These are phyloP conservation scores for Hetaerina americana DNA, from an alignment of 1,140 invertebrate genomes.

Conservation along the genomic window DNA sequence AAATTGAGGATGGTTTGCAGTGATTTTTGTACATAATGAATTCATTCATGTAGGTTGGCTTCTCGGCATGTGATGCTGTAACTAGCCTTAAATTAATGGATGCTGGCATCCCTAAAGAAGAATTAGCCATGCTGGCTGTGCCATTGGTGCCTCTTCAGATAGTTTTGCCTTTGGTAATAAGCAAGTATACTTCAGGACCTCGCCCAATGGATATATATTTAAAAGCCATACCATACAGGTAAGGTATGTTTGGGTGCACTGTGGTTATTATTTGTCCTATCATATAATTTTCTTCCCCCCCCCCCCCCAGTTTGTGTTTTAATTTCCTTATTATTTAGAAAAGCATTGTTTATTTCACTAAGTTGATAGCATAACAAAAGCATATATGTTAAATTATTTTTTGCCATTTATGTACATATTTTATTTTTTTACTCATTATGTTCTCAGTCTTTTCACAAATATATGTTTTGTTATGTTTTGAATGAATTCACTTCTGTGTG, in stretches of 20 bases:
- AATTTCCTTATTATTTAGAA: no score
- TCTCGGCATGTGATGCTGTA: conserved; percentile 90
- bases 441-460: no score
- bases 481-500: no score
- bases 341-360: no score
- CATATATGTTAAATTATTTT: no score
- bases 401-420: no score
- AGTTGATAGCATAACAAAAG: no score
- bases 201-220: conserved; percentile 80
- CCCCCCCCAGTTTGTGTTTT: no score
- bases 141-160: conserved; percentile 92
- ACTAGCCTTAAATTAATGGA: conserved; percentile 91
- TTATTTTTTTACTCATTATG: no score
- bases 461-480: no score
- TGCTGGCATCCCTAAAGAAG: conserved; percentile 88
- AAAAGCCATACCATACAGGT: conserved; percentile 77
- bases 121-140: conserved; percentile 79
- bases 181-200: conserved; percentile 77
- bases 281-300: no score
- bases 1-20: conserved; percentile 5
- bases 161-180: conserved; percentile 76
- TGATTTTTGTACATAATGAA: conserved; percentile 5
- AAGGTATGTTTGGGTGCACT: conserved; percentile 14
- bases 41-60: conserved; percentile 62
- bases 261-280: no score